Evolutionary conservation across 2,797 vertebrate genomes (phyloP), one percentile per base, ranked within the genome.

Genomic region (Trachurus trachurus): DNA sequence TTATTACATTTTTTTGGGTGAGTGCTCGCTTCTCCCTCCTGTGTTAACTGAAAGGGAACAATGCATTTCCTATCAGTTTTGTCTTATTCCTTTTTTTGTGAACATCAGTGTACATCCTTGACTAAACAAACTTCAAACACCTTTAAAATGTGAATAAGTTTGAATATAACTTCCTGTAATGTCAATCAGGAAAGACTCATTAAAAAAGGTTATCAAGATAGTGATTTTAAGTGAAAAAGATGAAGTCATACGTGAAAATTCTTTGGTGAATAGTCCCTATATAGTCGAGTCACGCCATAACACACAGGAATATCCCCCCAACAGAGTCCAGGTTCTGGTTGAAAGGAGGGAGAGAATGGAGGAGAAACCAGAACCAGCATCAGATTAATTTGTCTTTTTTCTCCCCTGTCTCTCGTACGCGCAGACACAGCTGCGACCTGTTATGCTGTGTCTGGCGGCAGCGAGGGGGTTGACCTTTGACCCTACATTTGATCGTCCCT

Each of bases 401-500:
- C n/a, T 26, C 26, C 26, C 12, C 19, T 11, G 22, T 15, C 11
- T 10, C 12, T 29, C 22, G 9, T 8, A 67, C 45, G 58, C 76
- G 52, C 39, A 49, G 49, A 62, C 56, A 81, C 71, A 80, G 77
- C 86, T 89, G 83, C 82, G 76, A 77, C 69, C 81, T 66, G 78
- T 83, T 87, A 78, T 22, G 40, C 72, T 57, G 77, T 16, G 70
- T 80, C 72, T 76, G 69, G 72, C 64, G 75, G 64, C 50, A 49
- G 44, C 19, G 22, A 44, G 56, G 54, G 65, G 45, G 59, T 52
- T 64, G 80, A 84, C 83, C 84, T 83, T 47, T 80, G 82, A 89
- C 81, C 82, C 61, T 58, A 65, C 64, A 74, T 88, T 82, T 77
- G 85, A 86, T 87, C 50, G 12, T 66, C 72, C 82, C 40, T 56